Evolutionary conservation across 2,113 vertebrate species (phyloP).

Genomic region (Aegotheles bennettii): DNA sequence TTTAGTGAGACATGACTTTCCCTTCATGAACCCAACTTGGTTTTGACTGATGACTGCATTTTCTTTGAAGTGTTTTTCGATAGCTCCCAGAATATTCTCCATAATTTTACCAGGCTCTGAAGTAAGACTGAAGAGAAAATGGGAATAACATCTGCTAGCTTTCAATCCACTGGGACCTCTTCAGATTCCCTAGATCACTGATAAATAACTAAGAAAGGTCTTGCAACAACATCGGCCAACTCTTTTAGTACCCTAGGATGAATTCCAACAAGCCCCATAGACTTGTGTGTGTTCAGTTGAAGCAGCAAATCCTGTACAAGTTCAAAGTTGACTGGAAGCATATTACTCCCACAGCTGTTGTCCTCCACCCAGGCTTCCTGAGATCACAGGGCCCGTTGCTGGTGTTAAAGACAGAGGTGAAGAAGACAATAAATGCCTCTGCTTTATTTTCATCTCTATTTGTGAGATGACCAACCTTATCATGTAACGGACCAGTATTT

Average conservation of each 20-base stretch:
- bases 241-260: too few relatives aligned
- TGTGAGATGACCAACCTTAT: background rate
- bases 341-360: background rate
- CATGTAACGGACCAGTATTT: background rate
- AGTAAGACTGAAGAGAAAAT: too few relatives aligned
- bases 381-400: rapidly evolving
- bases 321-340: background rate
- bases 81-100: too few relatives aligned
- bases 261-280: too few relatives aligned
- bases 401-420: background rate
- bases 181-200: too few relatives aligned
- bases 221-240: too few relatives aligned
- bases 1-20: background rate
- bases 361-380: too few relatives aligned
- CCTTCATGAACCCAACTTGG: background rate
- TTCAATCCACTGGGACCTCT: too few relatives aligned
- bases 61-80: too few relatives aligned
- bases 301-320: background rate
- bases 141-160: too few relatives aligned
- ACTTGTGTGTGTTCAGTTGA: background rate
- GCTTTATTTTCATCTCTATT: background rate
- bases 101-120: too few relatives aligned
- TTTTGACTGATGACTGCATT: background rate
- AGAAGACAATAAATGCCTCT: background rate
- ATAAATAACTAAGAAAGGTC: too few relatives aligned